Evolutionary conservation across 2,113 vertebrate species (phyloP), one percentile per base, ranked within the genome.

Genomic region (Cinclus cinclus): DNA sequence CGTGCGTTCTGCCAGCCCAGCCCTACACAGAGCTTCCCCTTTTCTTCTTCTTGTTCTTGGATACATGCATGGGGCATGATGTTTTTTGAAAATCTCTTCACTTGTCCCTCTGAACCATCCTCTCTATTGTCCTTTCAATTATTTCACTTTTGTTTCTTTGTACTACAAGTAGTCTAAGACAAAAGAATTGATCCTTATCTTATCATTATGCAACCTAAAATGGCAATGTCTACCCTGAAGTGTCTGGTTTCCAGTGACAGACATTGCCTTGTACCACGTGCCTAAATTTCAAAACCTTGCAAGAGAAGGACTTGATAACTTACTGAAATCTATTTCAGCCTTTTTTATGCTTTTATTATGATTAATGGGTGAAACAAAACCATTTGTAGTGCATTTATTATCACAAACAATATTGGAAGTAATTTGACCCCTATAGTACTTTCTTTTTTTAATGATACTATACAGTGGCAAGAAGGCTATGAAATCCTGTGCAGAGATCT

Each of bases 21-120:
- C 31, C 35, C 47, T 52, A 73, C 73, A 69, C 10, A 23, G 19
- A 53, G 23, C 52, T 67, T 68, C 79, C 67, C n/a, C 0, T 64
- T 64, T 63, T 37, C n/a, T 52, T 42, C 42, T 84, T 37, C 44
- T n/a, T 42, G 1, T 25, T 86, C 76, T 62, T 69, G 33, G 23
- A 73, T 13, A 56, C 0, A 0, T 10, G 17, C 15, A 74, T 1
- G 0, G 23, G 31, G 28, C 37, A 75, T 0, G 0, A n/a, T n/a
- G 31, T 31, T 71, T 73, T 77, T 35, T 65, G 33, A 47, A 41
- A 14, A 46, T 3, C 23, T 60, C 17, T 80, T 75, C 27, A 13
- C 31, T 62, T 62, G 14, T 37, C 13, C 30, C 19, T 59, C 33
- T 69, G 42, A 77, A 65, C n/a, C 3, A 0, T 15, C 13, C 27